Percentiles rank a stretch among this genome's conserved stretches.
Evolutionary conservation across 2,888 invertebrate genomes (phyloP).

Genomic region (Helobdella robusta): DNA sequence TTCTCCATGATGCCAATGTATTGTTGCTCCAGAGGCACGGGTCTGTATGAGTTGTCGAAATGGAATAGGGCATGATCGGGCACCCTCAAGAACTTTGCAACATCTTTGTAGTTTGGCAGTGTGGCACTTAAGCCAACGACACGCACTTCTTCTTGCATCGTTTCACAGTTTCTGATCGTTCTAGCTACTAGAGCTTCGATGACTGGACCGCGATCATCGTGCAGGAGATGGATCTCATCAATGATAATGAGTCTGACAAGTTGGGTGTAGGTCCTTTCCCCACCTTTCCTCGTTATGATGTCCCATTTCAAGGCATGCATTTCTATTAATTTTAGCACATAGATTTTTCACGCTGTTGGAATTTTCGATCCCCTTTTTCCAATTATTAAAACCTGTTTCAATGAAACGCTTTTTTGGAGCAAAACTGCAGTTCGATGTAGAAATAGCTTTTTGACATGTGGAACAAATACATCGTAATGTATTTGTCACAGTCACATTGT

Average conservation of each 20-base stretch:
- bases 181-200: slow-evolving; percentile 84
- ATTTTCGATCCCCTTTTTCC: too few relatives aligned
- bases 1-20: slow-evolving; percentile 98
- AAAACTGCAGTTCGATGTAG: too few relatives aligned
- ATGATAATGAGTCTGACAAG: slow-evolving; percentile 90
- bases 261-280: slow-evolving; percentile 92
- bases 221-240: slow-evolving; percentile 91
- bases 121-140: slow-evolving; percentile 93
- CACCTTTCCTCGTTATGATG: slow-evolving; percentile 92
- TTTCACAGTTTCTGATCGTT: slow-evolving; percentile 60
- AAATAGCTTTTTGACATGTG: too few relatives aligned
- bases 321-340: too few relatives aligned
- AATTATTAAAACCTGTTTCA: too few relatives aligned
- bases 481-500: too few relatives aligned
- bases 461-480: too few relatives aligned
- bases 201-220: slow-evolving; percentile 95
- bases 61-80: slow-evolving; percentile 81
- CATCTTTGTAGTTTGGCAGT: slow-evolving; percentile 92
- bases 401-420: too few relatives aligned
- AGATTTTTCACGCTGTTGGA: too few relatives aligned
- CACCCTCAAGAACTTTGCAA: slow-evolving; percentile 85
- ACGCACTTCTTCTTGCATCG: slow-evolving; percentile 87
- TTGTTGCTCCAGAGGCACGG: slow-evolving; percentile 92
- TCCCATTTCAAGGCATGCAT: too few relatives aligned
- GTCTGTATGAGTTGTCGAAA: slow-evolving; percentile 83